Evolutionary conservation across 2,888 invertebrate genomes (phyloP), one percentile per base, ranked within the genome.

Genomic region (Zaprionus bogoriensis): DNA sequence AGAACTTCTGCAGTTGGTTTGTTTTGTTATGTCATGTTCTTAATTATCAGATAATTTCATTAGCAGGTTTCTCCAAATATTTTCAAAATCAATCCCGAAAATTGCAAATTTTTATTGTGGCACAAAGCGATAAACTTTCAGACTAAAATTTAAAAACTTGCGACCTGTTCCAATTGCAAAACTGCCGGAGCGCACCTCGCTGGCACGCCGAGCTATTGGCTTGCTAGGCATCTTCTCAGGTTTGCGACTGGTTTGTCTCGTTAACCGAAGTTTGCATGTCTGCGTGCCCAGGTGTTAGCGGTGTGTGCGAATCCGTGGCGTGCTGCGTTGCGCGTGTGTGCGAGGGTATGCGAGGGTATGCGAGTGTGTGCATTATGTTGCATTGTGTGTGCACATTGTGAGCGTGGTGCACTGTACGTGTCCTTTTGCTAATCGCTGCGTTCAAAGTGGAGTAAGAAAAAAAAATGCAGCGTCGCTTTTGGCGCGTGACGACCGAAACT

Each of bases 371-470:
- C n/a, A n/a, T n/a, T 20, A 22, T 3, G 39, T 12, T 10, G 27
- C 10, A 27, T 27, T 27, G 9, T 27, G 39, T 39, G n/a, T 39
- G 19, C 3, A 36, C 36, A 12, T 12, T 44, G n/a, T 44, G 25
- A 42, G 12, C 17, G 42, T 45, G 48, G 44, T 66, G 47, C 38
- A 38, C 39, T 36, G 74, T 87, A 80, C 80, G 87, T 80, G 87
- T 80, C 66, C 78, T 87, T 81, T 84, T 64, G 82, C 85, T 80
- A 87, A 80, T 80, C 87, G 85, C 50, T 51, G 63, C 74, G 61
- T 87, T 77, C 74, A 81, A 70, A 70, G 54, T 76, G 61, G 45
- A 55, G 64, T 68, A 64, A 28, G 45, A 45, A 3, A 4, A 27
- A 59, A 55, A 58, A 47, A 20, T 85, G 85, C 75, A 81, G 48